These are phyloP conservation scores for Anser cygnoides DNA, from an alignment of 2,113 vertebrate genomes.

Conservation along the genomic window DNA sequence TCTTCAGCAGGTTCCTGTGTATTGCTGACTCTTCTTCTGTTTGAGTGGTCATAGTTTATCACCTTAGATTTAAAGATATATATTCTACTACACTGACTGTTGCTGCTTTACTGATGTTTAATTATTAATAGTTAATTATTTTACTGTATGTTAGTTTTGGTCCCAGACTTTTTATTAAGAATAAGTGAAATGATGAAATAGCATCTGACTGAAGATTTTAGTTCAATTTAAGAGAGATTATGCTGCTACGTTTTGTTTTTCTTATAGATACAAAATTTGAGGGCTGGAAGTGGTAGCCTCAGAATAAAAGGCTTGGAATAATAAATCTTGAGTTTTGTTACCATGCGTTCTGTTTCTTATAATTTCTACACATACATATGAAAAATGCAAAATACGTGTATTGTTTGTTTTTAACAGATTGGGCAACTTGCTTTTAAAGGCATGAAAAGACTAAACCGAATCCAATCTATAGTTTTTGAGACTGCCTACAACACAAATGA, in stretches of 20 bases:
- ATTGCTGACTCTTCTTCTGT: not conserved
- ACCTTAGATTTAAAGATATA: not conserved
- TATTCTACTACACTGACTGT: not conserved
- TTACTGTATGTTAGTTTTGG: not conserved
- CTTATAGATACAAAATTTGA: not conserved
- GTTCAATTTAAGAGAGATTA: not conserved
- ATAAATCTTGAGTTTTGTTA: not conserved
- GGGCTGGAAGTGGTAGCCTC: not conserved
- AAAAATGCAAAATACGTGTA: not conserved
- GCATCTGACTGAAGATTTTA: not conserved
- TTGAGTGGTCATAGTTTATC: not conserved
- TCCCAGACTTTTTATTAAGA: not conserved
- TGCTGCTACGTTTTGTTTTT: not conserved
- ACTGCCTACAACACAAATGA: slow-evolving; percentile 98
- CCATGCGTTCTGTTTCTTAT: not conserved
- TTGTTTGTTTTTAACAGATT: slow-evolving; percentile 78
- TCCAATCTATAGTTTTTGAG: slow-evolving; percentile 97
- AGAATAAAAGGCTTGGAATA: not conserved
- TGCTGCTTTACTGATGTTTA: not conserved
- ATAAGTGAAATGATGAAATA: not conserved
- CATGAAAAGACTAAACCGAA: slow-evolving; percentile 91
- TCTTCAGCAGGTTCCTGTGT: not conserved
- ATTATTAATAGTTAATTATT: not conserved
- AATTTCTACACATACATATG: not conserved
- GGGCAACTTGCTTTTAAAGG: slow-evolving; percentile 96